Evolutionary conservation across 2,888 invertebrate genomes (phyloP).

Genomic region (Zelleria hepariella): DNA sequence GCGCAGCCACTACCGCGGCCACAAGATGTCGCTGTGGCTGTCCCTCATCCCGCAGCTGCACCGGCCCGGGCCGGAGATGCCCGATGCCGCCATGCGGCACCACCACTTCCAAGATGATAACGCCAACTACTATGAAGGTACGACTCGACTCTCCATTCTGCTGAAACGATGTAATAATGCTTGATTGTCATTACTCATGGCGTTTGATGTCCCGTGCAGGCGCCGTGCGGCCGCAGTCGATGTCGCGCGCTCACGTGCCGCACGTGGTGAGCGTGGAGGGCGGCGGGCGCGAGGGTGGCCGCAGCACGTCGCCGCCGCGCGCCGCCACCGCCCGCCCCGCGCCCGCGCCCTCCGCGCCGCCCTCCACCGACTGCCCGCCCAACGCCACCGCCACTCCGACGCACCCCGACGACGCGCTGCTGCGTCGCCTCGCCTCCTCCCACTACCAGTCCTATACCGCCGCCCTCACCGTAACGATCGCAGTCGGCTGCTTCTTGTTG

Average conservation of each 20-base stretch:
- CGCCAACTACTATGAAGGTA: conserved; percentile 85
- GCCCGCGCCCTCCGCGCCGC: conserved; percentile 51
- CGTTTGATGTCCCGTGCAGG: conserved; percentile 61
- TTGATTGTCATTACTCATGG: not conserved
- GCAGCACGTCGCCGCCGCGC: conserved; percentile 55
- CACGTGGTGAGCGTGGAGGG: conserved; percentile 60
- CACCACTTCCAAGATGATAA: conserved; percentile 89
- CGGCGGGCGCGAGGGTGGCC: conserved; percentile 32
- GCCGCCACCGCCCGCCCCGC: conserved; percentile 54
- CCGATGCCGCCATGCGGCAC: conserved; percentile 88
- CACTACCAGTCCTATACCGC: conserved; percentile 92
- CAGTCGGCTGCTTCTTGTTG: conserved; percentile 86
- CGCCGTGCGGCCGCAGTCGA: conserved; percentile 81
- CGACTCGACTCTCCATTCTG: not conserved
- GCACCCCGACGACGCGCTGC: conserved; percentile 77
- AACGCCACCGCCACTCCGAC: conserved; percentile 64
- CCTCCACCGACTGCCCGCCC: conserved; percentile 83
- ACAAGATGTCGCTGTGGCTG: conserved; percentile 94
- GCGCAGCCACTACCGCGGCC: conserved; percentile 92
- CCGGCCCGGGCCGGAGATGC: conserved; percentile 79
- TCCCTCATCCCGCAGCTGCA: conserved; percentile 92
- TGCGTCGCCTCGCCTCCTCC: conserved; percentile 82
- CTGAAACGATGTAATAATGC: not conserved
- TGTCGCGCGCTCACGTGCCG: conserved; percentile 76
- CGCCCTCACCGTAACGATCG: conserved; percentile 89